These are phyloP conservation scores for Danio jaintianensis DNA, from an alignment of 2,797 vertebrate species.

Conservation along the genomic window DNA sequence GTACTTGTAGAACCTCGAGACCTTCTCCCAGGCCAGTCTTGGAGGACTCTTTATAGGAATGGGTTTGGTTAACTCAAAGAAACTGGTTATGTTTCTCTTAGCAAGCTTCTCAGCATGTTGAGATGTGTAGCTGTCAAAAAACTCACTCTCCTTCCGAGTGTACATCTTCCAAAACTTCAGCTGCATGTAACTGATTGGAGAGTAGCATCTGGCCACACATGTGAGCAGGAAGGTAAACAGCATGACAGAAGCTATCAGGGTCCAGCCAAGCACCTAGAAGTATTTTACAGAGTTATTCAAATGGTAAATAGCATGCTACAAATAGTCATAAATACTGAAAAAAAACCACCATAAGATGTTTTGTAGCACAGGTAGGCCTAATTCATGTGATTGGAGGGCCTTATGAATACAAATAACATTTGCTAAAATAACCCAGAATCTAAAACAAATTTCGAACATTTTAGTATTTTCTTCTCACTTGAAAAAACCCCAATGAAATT, in stretches of 20 bases:
- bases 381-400: neutral
- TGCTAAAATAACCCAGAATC: neutral
- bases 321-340: neutral
- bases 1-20: constrained; percentile 74
- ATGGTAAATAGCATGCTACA: neutral
- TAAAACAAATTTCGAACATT: neutral
- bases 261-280: constrained; percentile 80
- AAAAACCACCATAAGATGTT: neutral
- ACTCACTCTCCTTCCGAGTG: constrained; percentile 67
- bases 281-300: constrained; percentile 1
- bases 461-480: no score
- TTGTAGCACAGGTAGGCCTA: neutral
- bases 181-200: constrained; percentile 78
- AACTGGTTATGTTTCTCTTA: constrained; percentile 75
- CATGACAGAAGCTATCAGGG: constrained; percentile 73
- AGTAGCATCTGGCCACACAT: constrained; percentile 68
- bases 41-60: constrained; percentile 64
- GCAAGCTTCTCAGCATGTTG: constrained; percentile 77
- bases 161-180: constrained; percentile 79
- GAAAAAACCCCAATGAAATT: no score
- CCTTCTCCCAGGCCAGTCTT: constrained; percentile 72
- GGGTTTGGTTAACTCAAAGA: constrained; percentile 71
- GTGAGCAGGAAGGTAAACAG: constrained; percentile 60
- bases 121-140: constrained; percentile 66
- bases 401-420: neutral